These are phyloP conservation scores for Oscheius sp. DNA, from an alignment of 2,888 invertebrate genomes.

Conservation along the genomic window DNA sequence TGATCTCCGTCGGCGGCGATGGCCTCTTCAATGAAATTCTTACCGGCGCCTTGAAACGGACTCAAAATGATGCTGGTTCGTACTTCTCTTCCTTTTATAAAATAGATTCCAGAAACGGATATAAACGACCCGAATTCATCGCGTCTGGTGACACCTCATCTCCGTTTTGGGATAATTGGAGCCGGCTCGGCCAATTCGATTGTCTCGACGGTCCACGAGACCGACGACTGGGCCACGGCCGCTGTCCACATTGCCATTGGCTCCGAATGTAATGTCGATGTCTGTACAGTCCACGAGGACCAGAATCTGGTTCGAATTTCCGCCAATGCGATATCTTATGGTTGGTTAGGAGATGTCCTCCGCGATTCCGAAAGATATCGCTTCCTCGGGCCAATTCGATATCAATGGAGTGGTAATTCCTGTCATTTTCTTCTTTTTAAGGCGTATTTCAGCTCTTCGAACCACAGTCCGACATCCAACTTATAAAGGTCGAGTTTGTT, in stretches of 20 bases:
- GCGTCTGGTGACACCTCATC: constrained; percentile 74
- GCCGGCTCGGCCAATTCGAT: constrained; percentile 83
- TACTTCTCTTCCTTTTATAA: background rate
- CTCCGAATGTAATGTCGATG: constrained; percentile 82
- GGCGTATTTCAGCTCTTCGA: constrained; percentile 59
- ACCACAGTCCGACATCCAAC: constrained; percentile 70
- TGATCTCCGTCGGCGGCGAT: constrained; percentile 85
- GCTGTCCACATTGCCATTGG: constrained; percentile 87
- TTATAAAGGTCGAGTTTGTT: constrained; percentile 60
- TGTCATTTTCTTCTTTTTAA: background rate
- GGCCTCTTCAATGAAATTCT: constrained; percentile 86
- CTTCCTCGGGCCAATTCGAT: constrained; percentile 88
- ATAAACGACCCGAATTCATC: constrained; percentile 61
- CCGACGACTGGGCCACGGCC: constrained; percentile 84
- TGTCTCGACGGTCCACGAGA: constrained; percentile 84
- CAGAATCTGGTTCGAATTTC: constrained; percentile 80
- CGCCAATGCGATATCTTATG: constrained; percentile 85
- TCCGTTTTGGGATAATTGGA: constrained; percentile 82
- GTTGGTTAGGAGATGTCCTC: constrained; percentile 86
- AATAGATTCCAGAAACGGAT: too few species aligned
- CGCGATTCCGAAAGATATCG: constrained; percentile 84
- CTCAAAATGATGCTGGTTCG: constrained; percentile 35
- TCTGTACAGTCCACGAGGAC: constrained; percentile 81
- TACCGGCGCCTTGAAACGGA: constrained; percentile 74
- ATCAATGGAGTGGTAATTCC: constrained; percentile 74